Percentiles rank a stretch among this genome's conserved stretches.
Conservation (phyloP, 1,140 invertebrate species). For the Venustaconcha ellipsiformis region DNA sequence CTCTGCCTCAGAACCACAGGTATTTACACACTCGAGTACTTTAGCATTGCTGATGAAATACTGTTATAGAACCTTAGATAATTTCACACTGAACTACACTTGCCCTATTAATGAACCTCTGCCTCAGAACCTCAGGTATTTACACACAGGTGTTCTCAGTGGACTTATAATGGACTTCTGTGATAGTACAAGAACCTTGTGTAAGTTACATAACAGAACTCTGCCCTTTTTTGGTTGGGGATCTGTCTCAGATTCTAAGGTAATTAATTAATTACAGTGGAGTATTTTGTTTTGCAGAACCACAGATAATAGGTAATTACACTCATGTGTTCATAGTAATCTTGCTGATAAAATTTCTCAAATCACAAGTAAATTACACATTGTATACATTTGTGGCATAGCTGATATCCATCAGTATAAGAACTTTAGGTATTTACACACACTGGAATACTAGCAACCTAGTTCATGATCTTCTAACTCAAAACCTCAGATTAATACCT, state of each 20-base stretch:
- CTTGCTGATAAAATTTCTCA: no score
- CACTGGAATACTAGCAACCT: no score
- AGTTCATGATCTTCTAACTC: no score
- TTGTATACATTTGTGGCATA: no score
- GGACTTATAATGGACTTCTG: not conserved
- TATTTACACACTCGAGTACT: slow-evolving; percentile 8
- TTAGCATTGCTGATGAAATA: not conserved
- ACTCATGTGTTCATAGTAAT: no score
- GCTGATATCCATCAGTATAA: no score
- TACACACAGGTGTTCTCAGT: not conserved
- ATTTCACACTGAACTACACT: not conserved
- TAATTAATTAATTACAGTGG: not conserved
- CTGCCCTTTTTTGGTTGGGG: no score
- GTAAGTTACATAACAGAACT: no score
- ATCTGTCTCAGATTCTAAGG: not conserved
- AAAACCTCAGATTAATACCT: no score
- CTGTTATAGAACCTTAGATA: not conserved
- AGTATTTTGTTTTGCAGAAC: not conserved
- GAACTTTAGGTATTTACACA: no score
- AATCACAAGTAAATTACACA: no score
- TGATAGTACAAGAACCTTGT: not conserved
- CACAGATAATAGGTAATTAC: no score
- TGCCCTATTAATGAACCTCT: not conserved
- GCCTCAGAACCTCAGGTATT: not conserved
- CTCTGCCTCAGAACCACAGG: slow-evolving; percentile 75